Evolutionary conservation across 2,888 invertebrate genomes (phyloP).

Genomic region (Eurytoma adleriae): DNA sequence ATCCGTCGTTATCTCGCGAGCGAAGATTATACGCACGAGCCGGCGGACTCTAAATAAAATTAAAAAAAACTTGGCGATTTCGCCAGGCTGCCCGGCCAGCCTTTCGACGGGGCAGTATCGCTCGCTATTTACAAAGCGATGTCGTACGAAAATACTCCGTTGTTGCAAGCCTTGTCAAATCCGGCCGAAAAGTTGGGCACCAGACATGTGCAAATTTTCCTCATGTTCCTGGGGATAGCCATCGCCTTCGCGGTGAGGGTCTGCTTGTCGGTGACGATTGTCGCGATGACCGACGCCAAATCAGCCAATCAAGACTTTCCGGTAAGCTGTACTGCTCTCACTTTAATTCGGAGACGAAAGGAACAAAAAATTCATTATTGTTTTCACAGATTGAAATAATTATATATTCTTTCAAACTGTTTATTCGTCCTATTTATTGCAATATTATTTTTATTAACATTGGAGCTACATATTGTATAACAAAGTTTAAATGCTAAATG

Average conservation of each 20-base stretch:
- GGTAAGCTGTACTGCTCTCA: not conserved
- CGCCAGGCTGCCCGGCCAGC: not conserved
- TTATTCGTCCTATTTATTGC: no score
- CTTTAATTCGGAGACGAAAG: not conserved
- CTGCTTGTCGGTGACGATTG: constrained; percentile 78
- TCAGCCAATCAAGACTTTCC: constrained; percentile 40
- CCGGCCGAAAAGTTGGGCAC: constrained; percentile 73
- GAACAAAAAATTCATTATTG: no score
- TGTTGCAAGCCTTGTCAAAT: constrained; percentile 13
- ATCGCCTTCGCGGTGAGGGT: constrained; percentile 78
- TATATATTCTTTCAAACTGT: no score
- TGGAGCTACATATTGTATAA: no score
- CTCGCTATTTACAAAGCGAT: not conserved
- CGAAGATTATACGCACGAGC: constrained; percentile 7
- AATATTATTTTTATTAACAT: no score
- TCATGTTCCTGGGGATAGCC: constrained; percentile 77
- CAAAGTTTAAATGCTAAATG: no score
- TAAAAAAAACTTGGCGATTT: not conserved
- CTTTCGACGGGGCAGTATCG: not conserved
- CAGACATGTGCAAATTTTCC: constrained; percentile 78
- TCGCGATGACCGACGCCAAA: constrained; percentile 76
- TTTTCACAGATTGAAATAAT: no score
- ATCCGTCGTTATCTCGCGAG: constrained; percentile 2
- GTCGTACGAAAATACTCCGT: constrained; percentile 33
- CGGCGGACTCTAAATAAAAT: constrained; percentile 2